Evolutionary conservation across 2,113 vertebrate genomes (phyloP).

Genomic region (Zosterops hypoxanthus): DNA sequence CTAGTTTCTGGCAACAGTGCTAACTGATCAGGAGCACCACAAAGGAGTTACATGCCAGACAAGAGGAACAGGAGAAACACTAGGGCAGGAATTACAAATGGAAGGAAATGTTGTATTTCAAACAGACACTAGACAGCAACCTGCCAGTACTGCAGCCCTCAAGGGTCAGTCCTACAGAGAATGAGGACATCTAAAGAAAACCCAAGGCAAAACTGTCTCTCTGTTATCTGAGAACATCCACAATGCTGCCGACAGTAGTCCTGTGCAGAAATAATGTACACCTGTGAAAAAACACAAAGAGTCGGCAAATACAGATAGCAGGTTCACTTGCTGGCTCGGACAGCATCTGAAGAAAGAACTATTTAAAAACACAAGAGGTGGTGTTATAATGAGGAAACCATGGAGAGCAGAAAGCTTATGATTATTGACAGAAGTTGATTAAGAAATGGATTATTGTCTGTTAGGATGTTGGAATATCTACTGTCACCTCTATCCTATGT

Average conservation of each 20-base stretch:
- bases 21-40: constrained; percentile 27
- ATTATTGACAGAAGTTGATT: constrained; percentile 65
- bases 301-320: background rate
- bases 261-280: constrained; percentile 47
- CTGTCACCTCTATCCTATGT: background rate
- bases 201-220: constrained; percentile 33
- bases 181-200: constrained; percentile 65
- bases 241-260: constrained; percentile 32
- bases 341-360: constrained; percentile 60
- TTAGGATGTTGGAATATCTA: constrained; percentile 6
- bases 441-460: constrained; percentile 63
- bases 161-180: constrained; percentile 58
- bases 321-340: constrained; percentile 26
- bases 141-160: constrained; percentile 41
- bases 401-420: constrained; percentile 59
- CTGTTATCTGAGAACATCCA: constrained; percentile 57
- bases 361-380: constrained; percentile 70
- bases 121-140: constrained; percentile 47
- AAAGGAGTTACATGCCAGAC: constrained; percentile 28
- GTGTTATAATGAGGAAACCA: constrained; percentile 69
- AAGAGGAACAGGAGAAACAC: constrained; percentile 50
- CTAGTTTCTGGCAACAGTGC: background rate
- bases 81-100: constrained; percentile 64
- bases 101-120: constrained; percentile 54
- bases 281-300: constrained; percentile 54